Evolutionary conservation across 2,888 invertebrate species (phyloP).

Genomic region (Flexamia atlantica): DNA sequence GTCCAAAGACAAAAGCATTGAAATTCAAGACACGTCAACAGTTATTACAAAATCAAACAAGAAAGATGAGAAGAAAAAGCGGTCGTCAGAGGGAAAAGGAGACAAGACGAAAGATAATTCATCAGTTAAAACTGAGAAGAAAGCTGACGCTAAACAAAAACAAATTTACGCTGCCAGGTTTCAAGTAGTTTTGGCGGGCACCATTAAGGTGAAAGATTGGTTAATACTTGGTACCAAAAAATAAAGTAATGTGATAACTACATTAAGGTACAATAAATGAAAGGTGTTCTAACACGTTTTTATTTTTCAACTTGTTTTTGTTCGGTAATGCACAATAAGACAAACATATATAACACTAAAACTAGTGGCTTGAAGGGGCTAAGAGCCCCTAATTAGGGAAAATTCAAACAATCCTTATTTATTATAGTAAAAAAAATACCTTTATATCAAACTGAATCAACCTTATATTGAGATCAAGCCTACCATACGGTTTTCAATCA

Average conservation of each 20-base stretch:
- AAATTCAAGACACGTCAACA: neutral
- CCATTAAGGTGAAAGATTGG: neutral
- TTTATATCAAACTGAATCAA: too few relatives aligned
- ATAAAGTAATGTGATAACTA: neutral
- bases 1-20: neutral
- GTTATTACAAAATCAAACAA: neutral
- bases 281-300: too few relatives aligned
- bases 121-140: constrained; percentile 22
- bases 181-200: neutral
- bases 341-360: too few relatives aligned
- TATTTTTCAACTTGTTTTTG: too few relatives aligned
- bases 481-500: too few relatives aligned
- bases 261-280: neutral
- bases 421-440: too few relatives aligned
- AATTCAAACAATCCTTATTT: too few relatives aligned
- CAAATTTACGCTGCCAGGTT: constrained; percentile 23
- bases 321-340: too few relatives aligned
- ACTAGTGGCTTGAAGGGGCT: too few relatives aligned
- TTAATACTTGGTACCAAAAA: constrained; percentile 9
- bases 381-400: too few relatives aligned
- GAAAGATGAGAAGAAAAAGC: constrained; percentile 15
- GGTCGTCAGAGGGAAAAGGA: neutral
- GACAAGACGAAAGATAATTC: neutral
- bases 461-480: too few relatives aligned
- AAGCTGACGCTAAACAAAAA: neutral